Conservation (phyloP, 2,113 vertebrate genomes). For the Tor tambroides region DNA sequence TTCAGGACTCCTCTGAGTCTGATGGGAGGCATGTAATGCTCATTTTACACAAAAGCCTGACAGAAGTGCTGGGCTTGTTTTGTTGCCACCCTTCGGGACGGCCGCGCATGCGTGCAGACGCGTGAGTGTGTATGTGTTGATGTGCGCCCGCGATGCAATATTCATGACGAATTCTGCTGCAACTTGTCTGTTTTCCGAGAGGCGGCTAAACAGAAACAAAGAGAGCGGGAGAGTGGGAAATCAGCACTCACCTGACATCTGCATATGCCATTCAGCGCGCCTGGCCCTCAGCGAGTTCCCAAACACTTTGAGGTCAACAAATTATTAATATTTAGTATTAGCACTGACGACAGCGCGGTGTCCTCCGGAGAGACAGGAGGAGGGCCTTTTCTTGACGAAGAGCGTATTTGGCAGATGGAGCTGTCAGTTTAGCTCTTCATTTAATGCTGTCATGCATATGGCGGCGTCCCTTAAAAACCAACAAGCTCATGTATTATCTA, state of each 20-base stretch:
- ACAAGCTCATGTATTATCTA: conserved; percentile 84
- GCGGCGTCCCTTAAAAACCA: conserved; percentile 78
- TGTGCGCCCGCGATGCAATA: conserved; percentile 70
- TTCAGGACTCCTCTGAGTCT: conserved; percentile 25
- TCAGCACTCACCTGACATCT: conserved; percentile 77
- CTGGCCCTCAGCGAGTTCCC: conserved; percentile 75
- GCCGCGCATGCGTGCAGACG: conserved; percentile 27
- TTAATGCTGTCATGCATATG: conserved; percentile 82
- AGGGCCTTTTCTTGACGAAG: conserved; percentile 75
- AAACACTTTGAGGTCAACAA: conserved; percentile 80
- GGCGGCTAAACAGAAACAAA: conserved; percentile 63
- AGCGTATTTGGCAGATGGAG: conserved; percentile 85
- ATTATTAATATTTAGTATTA: conserved; percentile 77
- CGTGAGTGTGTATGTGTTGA: conserved; percentile 38
- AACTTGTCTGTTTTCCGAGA: conserved; percentile 69
- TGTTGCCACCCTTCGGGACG: conserved; percentile 44
- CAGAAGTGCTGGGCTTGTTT: conserved; percentile 50
- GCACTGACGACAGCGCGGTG: conserved; percentile 76
- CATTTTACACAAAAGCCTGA: conserved; percentile 34
- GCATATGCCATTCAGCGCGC: conserved; percentile 77
- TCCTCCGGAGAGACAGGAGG: conserved; percentile 73
- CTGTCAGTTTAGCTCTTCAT: conserved; percentile 83
- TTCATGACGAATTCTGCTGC: conserved; percentile 74
- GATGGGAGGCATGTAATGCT: conserved; percentile 41
- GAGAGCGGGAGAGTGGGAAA: conserved; percentile 22